Evolutionary conservation across 2,113 vertebrate genomes (phyloP).

Genomic region (Oxygymnocypris stewartii): DNA sequence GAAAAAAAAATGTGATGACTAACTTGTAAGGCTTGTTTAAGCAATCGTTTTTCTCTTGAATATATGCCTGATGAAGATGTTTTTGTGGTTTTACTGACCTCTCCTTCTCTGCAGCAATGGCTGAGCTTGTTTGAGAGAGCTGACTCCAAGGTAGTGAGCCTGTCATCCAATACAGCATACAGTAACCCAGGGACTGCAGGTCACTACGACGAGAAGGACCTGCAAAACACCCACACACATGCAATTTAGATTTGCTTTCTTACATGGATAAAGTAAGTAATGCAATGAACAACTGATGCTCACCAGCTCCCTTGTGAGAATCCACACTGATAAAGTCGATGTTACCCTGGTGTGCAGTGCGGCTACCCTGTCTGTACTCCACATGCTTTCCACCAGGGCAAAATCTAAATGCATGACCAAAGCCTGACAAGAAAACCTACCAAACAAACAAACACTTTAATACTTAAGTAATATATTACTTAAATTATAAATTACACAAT

Average conservation of each 20-base stretch:
- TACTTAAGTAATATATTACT: background rate
- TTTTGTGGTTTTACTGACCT: slow-evolving; percentile 69
- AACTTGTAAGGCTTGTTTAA: background rate
- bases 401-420: slow-evolving; percentile 85
- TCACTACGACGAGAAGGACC: slow-evolving; percentile 91
- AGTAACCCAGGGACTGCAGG: slow-evolving; percentile 91
- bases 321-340: slow-evolving; percentile 90
- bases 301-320: slow-evolving; percentile 87
- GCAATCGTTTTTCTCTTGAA: background rate
- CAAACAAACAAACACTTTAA: background rate
- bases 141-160: slow-evolving; percentile 85
- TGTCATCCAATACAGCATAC: slow-evolving; percentile 85
- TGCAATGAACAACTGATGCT: slow-evolving; percentile 41
- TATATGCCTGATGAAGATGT: background rate
- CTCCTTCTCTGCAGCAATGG: slow-evolving; percentile 79
- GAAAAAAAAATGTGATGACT: background rate
- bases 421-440: slow-evolving; percentile 86
- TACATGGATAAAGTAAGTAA: background rate
- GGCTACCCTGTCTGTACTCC: slow-evolving; percentile 77
- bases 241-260: background rate
- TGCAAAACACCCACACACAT: slow-evolving; percentile 56
- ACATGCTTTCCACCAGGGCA: slow-evolving; percentile 85
- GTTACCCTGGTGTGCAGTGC: slow-evolving; percentile 82
- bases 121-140: slow-evolving; percentile 64
- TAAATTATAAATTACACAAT: no score